A percentile compares a stretch with the other conserved stretches of the same genome.
These are phyloP conservation scores for Heliconius cydno DNA, from an alignment of 2,888 invertebrate species.

Conservation along the genomic window DNA sequence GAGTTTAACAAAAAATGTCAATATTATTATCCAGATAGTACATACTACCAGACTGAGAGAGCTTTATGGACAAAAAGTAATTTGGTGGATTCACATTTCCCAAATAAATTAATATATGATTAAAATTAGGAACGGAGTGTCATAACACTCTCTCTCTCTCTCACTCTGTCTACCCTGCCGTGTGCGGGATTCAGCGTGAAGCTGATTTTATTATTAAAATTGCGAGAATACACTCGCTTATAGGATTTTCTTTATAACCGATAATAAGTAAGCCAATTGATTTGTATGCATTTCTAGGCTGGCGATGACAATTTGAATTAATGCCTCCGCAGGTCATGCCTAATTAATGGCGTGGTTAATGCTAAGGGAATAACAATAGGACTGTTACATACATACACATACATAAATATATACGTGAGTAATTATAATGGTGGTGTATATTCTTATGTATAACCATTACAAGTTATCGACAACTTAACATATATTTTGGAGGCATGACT, in stretches of 20 bases:
- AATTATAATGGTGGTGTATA: too few relatives aligned
- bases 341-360: conserved; percentile 30
- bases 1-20: too few relatives aligned
- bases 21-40: too few relatives aligned
- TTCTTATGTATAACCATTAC: neutral
- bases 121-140: too few relatives aligned
- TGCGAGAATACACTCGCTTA: neutral
- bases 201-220: neutral
- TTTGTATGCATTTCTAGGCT: conserved; percentile 37
- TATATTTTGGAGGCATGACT: neutral
- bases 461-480: neutral
- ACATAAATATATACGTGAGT: too few relatives aligned
- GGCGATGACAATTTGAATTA: conserved; percentile 39
- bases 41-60: too few relatives aligned
- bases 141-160: too few relatives aligned
- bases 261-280: conserved; percentile 13
- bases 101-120: neutral
- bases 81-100: too few relatives aligned
- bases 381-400: neutral
- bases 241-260: conserved; percentile 9
- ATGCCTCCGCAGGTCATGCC: conserved; percentile 19
- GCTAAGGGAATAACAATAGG: conserved; percentile 1
- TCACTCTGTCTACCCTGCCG: too few relatives aligned
- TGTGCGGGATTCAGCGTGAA: neutral
- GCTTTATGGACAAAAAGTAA: too few relatives aligned